Percentiles rank a stretch among this genome's conserved stretches.
phyloP scores from a whole-genome alignment of 2,888 invertebrate genomes.

The Artemia sp. region DNA sequence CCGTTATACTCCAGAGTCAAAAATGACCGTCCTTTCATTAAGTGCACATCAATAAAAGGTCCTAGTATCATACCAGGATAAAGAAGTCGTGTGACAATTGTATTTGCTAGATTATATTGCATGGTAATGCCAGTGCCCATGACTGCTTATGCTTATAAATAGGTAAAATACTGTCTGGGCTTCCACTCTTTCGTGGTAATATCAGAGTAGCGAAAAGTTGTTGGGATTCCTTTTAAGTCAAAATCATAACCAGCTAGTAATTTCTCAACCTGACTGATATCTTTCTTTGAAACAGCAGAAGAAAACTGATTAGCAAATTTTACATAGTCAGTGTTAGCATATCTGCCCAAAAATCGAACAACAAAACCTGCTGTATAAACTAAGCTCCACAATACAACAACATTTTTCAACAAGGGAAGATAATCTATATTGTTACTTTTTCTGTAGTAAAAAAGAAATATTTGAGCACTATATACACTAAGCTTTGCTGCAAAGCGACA shows the following conservation, averaged over 20 bases:
- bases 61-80: slow-evolving; percentile 64
- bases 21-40: slow-evolving; percentile 56
- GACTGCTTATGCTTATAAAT: slow-evolving; percentile 23
- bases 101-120: slow-evolving; percentile 57
- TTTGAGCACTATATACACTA: background rate
- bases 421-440: background rate
- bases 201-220: slow-evolving; percentile 44
- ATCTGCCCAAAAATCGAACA: slow-evolving; percentile 5
- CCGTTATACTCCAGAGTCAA: slow-evolving; percentile 56
- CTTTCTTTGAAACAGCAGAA: background rate
- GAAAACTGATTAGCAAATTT: slow-evolving; percentile 1
- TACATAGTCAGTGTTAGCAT: background rate
- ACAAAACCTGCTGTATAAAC: background rate
- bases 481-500: background rate
- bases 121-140: slow-evolving; percentile 39
- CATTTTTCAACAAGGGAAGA: background rate
- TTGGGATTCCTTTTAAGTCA: slow-evolving; percentile 69
- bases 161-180: slow-evolving; percentile 27
- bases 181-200: slow-evolving; percentile 30
- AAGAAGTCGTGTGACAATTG: slow-evolving; percentile 70
- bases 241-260: slow-evolving; percentile 60
- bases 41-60: slow-evolving; percentile 28
- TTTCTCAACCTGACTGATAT: slow-evolving; percentile 28
- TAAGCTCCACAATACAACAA: background rate
- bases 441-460: background rate